A percentile compares a stretch with the other conserved stretches of the same genome.
Conservation (phyloP, 1,140 invertebrate species). For the Branchinecta lynchi region DNA sequence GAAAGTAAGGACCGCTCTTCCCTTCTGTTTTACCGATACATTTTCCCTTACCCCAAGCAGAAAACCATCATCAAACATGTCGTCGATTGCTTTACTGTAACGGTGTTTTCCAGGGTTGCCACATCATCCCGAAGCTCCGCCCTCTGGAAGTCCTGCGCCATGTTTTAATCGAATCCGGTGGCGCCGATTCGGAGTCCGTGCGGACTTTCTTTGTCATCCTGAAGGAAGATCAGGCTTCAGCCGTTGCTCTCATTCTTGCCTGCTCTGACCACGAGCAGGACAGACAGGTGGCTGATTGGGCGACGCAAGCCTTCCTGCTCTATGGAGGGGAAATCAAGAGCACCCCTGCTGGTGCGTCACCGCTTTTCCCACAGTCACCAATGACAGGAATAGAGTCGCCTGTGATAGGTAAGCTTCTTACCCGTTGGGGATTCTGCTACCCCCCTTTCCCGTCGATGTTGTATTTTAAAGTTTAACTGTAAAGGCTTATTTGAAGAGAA, state of each 20-base stretch:
- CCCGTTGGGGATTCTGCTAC: no score
- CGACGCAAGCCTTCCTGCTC: constrained; percentile 76
- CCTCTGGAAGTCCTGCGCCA: constrained; percentile 70
- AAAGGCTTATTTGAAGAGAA: no score
- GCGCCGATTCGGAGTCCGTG: constrained; percentile 65
- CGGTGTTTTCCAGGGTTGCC: constrained; percentile 44
- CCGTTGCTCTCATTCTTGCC: constrained; percentile 67
- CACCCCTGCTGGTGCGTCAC: background rate
- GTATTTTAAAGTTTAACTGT: no score
- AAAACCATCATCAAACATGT: no score
- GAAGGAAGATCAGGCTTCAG: constrained; percentile 69
- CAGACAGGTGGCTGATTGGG: constrained; percentile 54
- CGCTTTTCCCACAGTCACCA: background rate
- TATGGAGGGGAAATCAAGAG: constrained; percentile 57
- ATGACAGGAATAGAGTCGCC: background rate
- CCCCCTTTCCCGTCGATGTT: no score
- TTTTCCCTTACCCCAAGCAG: no score
- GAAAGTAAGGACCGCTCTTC: no score
- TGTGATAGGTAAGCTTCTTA: background rate
- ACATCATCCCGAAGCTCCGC: constrained; percentile 62
- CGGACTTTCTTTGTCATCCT: constrained; percentile 70
- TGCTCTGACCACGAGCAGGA: constrained; percentile 51
- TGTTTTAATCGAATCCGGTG: constrained; percentile 59
- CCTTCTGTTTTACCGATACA: no score
- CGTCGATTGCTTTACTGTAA: no score